Evolutionary conservation across 2,888 invertebrate species (phyloP).

Genomic region (Cynaeus angustus): DNA sequence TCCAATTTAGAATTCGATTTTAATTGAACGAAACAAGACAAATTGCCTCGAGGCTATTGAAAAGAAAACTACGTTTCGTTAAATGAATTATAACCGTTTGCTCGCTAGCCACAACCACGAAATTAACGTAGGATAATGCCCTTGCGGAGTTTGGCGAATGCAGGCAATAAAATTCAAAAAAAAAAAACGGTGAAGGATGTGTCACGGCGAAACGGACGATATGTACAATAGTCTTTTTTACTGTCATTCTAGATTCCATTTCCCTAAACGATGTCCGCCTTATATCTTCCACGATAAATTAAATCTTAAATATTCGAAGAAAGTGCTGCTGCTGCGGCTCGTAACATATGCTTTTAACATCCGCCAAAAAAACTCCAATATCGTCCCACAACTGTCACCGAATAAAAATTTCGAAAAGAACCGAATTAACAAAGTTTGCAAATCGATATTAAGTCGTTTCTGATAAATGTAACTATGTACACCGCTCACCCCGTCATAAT

Average conservation of each 20-base stretch:
- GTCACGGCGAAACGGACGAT: neutral
- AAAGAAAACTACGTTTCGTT: conserved; percentile 16
- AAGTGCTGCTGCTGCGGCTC: neutral
- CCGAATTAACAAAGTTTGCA: conserved; percentile 25
- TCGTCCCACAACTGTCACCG: conserved; percentile 11
- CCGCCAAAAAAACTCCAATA: neutral
- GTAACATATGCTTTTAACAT: neutral
- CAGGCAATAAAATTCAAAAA: too few species aligned
- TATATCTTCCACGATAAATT: too few species aligned
- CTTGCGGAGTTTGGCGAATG: too few species aligned
- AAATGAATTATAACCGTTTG: conserved; percentile 7
- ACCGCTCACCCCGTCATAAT: conserved; percentile 30
- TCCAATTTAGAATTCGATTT: conserved; percentile 34
- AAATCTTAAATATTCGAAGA: neutral
- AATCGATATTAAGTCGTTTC: conserved; percentile 14
- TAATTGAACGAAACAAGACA: conserved; percentile 25
- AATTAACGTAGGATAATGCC: neutral
- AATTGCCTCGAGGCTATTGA: conserved; percentile 9
- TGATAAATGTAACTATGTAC: conserved; percentile 25
- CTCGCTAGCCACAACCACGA: neutral
- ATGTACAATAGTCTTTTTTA: conserved; percentile 3
- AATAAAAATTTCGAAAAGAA: conserved; percentile 17
- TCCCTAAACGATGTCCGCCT: conserved; percentile 7
- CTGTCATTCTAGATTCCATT: conserved; percentile 4
- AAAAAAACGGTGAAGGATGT: too few species aligned